phyloP scores from a whole-genome alignment of 2,797 vertebrate genomes.

The Pangasius djambal region DNA sequence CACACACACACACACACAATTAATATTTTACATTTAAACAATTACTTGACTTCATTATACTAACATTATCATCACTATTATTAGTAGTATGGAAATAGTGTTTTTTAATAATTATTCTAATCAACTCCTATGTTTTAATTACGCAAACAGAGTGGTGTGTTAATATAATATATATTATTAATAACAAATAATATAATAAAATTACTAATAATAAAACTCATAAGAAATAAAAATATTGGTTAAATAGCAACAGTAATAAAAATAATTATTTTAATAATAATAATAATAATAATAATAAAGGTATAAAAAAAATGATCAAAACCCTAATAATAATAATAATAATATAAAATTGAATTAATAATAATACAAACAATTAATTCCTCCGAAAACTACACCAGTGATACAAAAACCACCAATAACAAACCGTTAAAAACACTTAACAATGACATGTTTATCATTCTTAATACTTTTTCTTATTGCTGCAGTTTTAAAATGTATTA shows the following conservation, averaged over 20 bases:
- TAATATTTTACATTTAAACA: no score
- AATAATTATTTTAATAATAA: not conserved
- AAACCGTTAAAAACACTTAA: not conserved
- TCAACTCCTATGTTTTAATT: conserved; percentile 46
- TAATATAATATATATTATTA: not conserved
- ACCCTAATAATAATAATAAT: no score
- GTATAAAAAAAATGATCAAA: not conserved
- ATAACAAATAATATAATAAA: not conserved
- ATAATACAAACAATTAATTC: not conserved
- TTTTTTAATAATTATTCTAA: not conserved
- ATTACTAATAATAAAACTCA: not conserved
- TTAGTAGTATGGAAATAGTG: no score
- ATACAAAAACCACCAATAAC: not conserved
- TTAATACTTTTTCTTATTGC: not conserved
- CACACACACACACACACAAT: not conserved
- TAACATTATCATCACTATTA: not conserved
- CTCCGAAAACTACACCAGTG: not conserved
- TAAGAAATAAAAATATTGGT: not conserved
- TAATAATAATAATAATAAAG: not conserved
- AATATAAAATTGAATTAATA: not conserved
- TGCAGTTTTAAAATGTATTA: conserved; percentile 52
- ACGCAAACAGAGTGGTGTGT: not conserved
- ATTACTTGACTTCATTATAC: not conserved
- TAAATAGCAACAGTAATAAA: not conserved
- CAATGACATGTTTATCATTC: not conserved